phyloP scores from a whole-genome alignment of 2,113 vertebrate genomes.

The Dolichotis patagonum region DNA sequence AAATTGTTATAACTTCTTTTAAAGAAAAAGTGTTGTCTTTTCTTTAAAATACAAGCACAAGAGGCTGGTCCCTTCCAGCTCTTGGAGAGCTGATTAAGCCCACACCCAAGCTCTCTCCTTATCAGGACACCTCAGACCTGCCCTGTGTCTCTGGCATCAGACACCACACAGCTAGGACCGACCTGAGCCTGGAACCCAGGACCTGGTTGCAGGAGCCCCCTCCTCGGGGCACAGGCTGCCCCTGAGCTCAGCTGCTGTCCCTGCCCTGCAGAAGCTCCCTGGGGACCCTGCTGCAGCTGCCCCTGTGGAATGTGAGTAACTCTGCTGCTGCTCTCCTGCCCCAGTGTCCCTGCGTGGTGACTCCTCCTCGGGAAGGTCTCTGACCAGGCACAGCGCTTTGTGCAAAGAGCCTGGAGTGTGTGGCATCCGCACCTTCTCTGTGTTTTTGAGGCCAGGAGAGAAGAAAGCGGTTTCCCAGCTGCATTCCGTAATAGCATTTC shows the following conservation, averaged over 20 bases:
- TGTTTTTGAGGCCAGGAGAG: too few relatives aligned
- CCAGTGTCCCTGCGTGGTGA: background rate
- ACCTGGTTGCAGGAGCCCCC: background rate
- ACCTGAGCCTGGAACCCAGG: background rate
- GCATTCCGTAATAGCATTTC: too few relatives aligned
- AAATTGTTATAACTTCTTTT: too few relatives aligned
- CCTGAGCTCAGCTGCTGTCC: background rate
- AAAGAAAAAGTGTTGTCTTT: too few relatives aligned
- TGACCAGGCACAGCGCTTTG: background rate
- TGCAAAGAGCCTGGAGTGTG: background rate
- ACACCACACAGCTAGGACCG: background rate
- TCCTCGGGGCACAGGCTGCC: background rate
- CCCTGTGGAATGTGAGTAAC: background rate
- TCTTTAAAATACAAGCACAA: too few relatives aligned
- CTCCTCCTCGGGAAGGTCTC: background rate
- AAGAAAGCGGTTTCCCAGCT: too few relatives aligned
- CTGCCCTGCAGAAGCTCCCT: background rate
- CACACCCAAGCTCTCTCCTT: background rate
- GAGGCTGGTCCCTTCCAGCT: too few relatives aligned
- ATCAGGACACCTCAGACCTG: background rate
- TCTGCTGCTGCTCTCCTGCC: background rate
- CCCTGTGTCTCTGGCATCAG: background rate
- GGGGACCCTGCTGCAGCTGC: background rate
- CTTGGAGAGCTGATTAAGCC: background rate
- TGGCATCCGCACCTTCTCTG: too few relatives aligned